Percentiles rank a stretch among this genome's conserved stretches.
These are phyloP conservation scores for Oryzias dopingdopingensis DNA, from an alignment of 2,797 vertebrate genomes.

Conservation along the genomic window DNA sequence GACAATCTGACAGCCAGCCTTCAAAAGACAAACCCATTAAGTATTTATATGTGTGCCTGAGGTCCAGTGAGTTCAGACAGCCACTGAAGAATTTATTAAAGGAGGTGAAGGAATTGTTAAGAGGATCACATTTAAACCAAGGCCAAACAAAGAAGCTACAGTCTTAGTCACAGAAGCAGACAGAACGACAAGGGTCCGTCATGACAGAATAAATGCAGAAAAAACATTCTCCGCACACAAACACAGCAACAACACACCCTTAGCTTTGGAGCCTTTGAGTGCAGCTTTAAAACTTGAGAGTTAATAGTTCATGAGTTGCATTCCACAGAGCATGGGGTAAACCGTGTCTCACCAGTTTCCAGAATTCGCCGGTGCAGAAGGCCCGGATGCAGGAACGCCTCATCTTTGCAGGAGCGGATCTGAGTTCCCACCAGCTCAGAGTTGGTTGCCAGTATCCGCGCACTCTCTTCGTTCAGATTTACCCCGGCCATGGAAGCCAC, in stretches of 20 bases:
- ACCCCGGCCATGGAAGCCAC: conserved; percentile 88
- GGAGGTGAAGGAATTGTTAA: conserved; percentile 77
- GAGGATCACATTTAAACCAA: conserved; percentile 71
- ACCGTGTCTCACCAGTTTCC: conserved; percentile 78
- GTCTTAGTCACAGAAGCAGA: conserved; percentile 35
- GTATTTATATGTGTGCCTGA: conserved; percentile 75
- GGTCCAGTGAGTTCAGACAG: conserved; percentile 76
- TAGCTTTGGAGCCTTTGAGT: not conserved
- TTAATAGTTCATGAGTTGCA: not conserved
- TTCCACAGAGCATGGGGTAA: not conserved
- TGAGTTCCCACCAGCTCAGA: conserved; percentile 86
- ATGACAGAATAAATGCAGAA: conserved; percentile 65
- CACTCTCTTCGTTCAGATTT: conserved; percentile 88
- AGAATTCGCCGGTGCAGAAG: conserved; percentile 84
- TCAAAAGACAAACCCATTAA: conserved; percentile 80
- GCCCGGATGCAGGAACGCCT: conserved; percentile 83
- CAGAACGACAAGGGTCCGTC: conserved; percentile 59
- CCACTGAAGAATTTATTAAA: conserved; percentile 81
- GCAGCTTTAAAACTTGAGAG: too few relatives aligned
- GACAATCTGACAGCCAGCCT: conserved; percentile 78
- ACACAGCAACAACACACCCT: conserved; percentile 42
- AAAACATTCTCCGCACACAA: conserved; percentile 46
- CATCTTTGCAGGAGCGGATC: conserved; percentile 87
- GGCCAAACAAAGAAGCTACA: conserved; percentile 66
- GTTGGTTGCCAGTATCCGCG: conserved; percentile 84